Conservation (phyloP, 1,140 invertebrate genomes). For the Alviniconcha marisindica region DNA sequence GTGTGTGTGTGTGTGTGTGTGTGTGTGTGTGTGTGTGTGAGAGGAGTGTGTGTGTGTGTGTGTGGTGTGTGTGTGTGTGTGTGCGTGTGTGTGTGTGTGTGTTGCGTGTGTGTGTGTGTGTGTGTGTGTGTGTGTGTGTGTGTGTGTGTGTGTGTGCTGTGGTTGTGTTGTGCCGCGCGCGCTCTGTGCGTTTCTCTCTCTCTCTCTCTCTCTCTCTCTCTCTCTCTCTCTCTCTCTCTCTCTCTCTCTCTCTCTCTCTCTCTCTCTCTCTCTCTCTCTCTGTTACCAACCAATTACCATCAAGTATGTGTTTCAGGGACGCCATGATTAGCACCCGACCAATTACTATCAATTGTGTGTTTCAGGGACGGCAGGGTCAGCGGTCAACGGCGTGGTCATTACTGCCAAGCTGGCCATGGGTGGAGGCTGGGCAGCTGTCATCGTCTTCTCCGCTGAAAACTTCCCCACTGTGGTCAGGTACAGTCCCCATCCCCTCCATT, state of each 20-base stretch:
- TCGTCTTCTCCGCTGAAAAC: conserved; percentile 60
- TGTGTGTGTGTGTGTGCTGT: too few relatives aligned
- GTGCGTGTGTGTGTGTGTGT: too few relatives aligned
- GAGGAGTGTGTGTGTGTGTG: too few relatives aligned
- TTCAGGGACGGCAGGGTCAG: neutral
- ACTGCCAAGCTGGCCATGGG: conserved; percentile 59
- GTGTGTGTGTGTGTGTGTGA: too few relatives aligned
- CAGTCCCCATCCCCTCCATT: too few relatives aligned
- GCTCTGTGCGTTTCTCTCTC: neutral
- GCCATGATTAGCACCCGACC: too few relatives aligned
- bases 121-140: neutral
- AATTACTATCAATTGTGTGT: neutral
- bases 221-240: neutral
- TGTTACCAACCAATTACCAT: neutral
- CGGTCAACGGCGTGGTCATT: conserved; percentile 47
- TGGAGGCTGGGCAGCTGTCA: conserved; percentile 63
- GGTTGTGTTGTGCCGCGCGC: too few relatives aligned
- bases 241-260: neutral
- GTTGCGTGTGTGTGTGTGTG: too few relatives aligned
- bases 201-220: neutral
- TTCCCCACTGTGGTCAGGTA: conserved; percentile 69
- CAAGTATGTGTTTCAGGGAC: too few relatives aligned
- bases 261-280: neutral
- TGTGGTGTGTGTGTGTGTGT: too few relatives aligned
- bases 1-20: too few relatives aligned